These are phyloP conservation scores for Sinocyclocheilus anophthalmus DNA, from an alignment of 2,113 vertebrate genomes.

Conservation along the genomic window DNA sequence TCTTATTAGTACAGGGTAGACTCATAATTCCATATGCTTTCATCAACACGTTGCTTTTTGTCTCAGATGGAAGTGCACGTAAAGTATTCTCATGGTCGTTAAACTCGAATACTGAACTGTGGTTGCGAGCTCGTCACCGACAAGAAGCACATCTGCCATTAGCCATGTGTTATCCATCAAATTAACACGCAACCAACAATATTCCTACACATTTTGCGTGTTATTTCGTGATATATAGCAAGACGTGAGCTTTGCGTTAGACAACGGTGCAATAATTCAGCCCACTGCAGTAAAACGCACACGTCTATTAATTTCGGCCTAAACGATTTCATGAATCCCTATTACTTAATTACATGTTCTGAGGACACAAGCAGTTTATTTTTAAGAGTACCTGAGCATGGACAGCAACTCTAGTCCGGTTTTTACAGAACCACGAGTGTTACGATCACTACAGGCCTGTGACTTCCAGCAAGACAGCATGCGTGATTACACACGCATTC, in stretches of 20 bases:
- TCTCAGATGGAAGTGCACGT: conserved; percentile 94
- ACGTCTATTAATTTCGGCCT: neutral
- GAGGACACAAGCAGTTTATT: neutral
- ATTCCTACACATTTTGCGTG: neutral
- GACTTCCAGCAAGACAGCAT: neutral
- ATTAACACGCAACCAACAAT: too few species aligned
- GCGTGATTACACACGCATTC: neutral
- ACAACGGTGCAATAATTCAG: too few species aligned
- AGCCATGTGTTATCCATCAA: neutral
- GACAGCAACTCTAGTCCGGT: neutral
- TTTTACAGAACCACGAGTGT: neutral
- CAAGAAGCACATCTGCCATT: conserved; percentile 39
- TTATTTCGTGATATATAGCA: neutral
- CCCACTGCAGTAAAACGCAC: neutral
- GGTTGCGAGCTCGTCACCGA: conserved; percentile 69
- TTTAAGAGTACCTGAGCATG: neutral
- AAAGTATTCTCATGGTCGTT: conserved; percentile 75
- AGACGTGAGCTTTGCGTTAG: neutral
- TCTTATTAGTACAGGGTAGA: neutral
- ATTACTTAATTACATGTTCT: neutral
- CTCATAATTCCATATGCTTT: neutral
- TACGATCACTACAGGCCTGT: neutral
- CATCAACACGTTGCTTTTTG: conserved; percentile 24
- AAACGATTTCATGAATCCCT: neutral
- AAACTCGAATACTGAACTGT: conserved; percentile 68